Conservation (phyloP, 1,140 invertebrate genomes). For the Ostrea denselamellosa region DNA sequence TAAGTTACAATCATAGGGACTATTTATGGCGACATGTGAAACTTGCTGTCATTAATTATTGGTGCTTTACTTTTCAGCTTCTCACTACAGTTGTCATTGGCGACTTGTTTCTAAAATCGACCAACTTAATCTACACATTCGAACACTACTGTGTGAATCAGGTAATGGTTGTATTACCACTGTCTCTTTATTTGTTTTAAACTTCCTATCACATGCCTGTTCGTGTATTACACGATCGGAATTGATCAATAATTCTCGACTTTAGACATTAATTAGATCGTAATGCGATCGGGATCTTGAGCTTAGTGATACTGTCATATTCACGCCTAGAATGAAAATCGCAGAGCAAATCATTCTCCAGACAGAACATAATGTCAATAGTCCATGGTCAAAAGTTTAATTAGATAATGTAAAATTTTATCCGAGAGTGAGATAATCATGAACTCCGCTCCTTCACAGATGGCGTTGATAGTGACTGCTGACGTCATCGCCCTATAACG, state of each 20-base stretch:
- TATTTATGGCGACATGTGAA: background rate
- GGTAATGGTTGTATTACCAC: slow-evolving; percentile 71
- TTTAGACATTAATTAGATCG: background rate
- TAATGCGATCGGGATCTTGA: background rate
- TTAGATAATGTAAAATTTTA: background rate
- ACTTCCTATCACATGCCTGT: background rate
- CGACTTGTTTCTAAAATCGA: slow-evolving; percentile 93
- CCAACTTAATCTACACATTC: slow-evolving; percentile 95
- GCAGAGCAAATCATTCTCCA: background rate
- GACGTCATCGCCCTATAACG: background rate
- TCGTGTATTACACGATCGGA: background rate
- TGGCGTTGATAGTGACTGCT: background rate
- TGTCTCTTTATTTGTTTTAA: background rate
- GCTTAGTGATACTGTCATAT: background rate
- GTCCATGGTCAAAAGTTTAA: slow-evolving; percentile 10
- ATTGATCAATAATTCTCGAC: background rate
- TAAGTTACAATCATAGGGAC: too few relatives aligned
- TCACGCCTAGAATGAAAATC: background rate
- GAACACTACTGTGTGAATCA: slow-evolving; percentile 93
- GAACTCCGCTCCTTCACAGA: background rate
- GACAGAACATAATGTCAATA: background rate
- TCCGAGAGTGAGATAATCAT: background rate
- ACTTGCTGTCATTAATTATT: background rate
- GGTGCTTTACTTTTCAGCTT: slow-evolving; percentile 80
- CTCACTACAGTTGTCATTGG: slow-evolving; percentile 93